Evolutionary conservation across 2,888 invertebrate genomes (phyloP).

Genomic region (Augochlorella aurata): DNA sequence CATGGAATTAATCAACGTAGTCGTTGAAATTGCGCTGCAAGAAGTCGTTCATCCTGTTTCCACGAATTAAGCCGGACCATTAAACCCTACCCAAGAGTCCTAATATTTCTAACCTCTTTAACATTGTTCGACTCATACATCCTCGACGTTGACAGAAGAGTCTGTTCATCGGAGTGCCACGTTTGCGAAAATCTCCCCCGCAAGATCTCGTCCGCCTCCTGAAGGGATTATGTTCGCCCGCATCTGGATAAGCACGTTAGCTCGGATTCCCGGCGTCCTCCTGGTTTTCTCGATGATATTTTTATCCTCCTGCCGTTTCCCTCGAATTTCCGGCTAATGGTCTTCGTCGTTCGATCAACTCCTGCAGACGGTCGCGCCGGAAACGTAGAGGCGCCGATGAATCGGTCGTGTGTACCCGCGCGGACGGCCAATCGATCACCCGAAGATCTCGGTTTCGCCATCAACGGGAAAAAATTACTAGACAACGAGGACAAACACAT

Average conservation of each 20-base stretch:
- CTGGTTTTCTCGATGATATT: slow-evolving; percentile 46
- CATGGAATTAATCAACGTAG: too few species aligned
- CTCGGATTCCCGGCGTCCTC: slow-evolving; percentile 26
- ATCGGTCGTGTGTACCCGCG: background rate
- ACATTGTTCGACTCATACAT: background rate
- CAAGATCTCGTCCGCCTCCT: slow-evolving; percentile 40
- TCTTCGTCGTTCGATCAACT: slow-evolving; percentile 55
- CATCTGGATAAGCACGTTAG: slow-evolving; percentile 63
- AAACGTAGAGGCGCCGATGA: slow-evolving; percentile 13
- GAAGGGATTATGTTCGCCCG: slow-evolving; percentile 66
- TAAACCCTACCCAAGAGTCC: too few species aligned
- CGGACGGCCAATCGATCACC: slow-evolving; percentile 23
- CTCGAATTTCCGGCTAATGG: slow-evolving; percentile 55
- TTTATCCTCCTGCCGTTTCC: slow-evolving; percentile 58
- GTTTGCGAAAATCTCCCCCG: background rate
- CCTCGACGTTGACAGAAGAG: background rate
- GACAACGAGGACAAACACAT: slow-evolving; percentile 23
- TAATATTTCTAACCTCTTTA: background rate
- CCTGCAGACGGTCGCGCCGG: background rate
- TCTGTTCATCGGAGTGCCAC: background rate
- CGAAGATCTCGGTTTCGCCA: slow-evolving; percentile 13
- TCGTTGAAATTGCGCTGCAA: too few species aligned
- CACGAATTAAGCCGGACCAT: too few species aligned
- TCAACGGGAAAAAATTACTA: slow-evolving; percentile 13
- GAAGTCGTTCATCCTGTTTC: too few species aligned